Conservation (phyloP, 2,888 invertebrate genomes). For the Megalurothrips usitatus region DNA sequence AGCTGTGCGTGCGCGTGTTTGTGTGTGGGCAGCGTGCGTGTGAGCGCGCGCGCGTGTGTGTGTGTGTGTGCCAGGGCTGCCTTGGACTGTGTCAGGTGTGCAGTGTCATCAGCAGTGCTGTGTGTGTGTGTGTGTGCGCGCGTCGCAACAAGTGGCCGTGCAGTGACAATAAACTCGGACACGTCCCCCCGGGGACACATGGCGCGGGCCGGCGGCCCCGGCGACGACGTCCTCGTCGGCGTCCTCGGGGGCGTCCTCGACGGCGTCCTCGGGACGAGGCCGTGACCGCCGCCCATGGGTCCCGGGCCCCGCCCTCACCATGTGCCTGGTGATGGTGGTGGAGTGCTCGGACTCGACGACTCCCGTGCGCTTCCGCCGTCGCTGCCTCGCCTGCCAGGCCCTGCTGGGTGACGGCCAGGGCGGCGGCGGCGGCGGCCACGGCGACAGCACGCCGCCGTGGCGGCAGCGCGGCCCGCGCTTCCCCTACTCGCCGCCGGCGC, state of each 20-base stretch:
- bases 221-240: no score
- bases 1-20: not conserved
- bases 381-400: slow-evolving; percentile 43
- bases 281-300: not conserved
- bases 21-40: not conserved
- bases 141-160: not conserved
- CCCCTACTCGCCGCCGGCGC: slow-evolving; percentile 45
- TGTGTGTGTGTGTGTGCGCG: not conserved
- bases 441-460: slow-evolving; percentile 34
- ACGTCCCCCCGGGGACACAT: no score
- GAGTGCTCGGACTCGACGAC: slow-evolving; percentile 40
- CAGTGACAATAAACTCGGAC: not conserved
- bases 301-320: not conserved
- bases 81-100: not conserved
- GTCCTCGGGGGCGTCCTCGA: not conserved
- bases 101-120: not conserved
- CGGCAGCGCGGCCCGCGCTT: slow-evolving; percentile 40
- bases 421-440: slow-evolving; percentile 22
- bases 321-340: slow-evolving; percentile 37
- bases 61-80: slow-evolving; percentile 5
- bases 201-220: no score
- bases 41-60: not conserved
- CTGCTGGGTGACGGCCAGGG: slow-evolving; percentile 36
- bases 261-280: not conserved
- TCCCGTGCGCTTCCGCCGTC: slow-evolving; percentile 27